Base-by-base conservation (phyloP, 2,113 vertebrate genomes). In the Rafetus swinhoei region DNA sequence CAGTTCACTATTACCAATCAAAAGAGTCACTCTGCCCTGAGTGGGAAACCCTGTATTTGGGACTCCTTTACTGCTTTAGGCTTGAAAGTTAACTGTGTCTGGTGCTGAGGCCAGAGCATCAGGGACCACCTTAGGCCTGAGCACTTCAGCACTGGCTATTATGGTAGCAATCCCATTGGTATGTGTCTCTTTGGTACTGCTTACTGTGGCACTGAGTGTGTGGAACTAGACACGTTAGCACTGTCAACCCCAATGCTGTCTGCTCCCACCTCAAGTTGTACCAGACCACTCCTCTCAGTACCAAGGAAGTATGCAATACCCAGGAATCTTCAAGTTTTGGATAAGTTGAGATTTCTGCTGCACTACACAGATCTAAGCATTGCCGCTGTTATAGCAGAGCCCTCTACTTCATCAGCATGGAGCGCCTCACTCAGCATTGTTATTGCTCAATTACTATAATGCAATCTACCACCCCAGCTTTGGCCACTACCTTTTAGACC, bases 201-300 rank as follows among this genome's bases (percentile, higher is more conserved):
- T 65, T 29, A 65, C 60, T 65, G 32, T 15, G 16, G 62, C 29
- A 18, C 45, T 65, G 62, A 18, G 62, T n/a, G 29, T n/a, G 62
- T 65, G 5, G 29, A 65, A 65, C 15, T 7, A n/a, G 62, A n/a
- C 15, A 3, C 62, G 2, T 65, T 6, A 65, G 29, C 15, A 65
- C 62, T 32, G 29, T 65, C 29, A 65, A n/a, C 62, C 29, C 27
- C 62, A 18, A 2, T 18, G 62, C 4, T 85, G 84, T 54, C 74
- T 52, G 7, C 13, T 22, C 50, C 85, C 22, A 62, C 90, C 27
- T 39, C 87, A 62, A 6, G 14, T 35, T 92, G 91, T 82, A 2
- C 57, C 45, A 7, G 0, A 24, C 1, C 2, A 0, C n/a, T 14
- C 14, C 35, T 32, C 62, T 65, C 62, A 65, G 29, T 65, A 65